Base-by-base conservation (phyloP, 2,888 invertebrate genomes). In the Branchinecta sandiegonensis region DNA sequence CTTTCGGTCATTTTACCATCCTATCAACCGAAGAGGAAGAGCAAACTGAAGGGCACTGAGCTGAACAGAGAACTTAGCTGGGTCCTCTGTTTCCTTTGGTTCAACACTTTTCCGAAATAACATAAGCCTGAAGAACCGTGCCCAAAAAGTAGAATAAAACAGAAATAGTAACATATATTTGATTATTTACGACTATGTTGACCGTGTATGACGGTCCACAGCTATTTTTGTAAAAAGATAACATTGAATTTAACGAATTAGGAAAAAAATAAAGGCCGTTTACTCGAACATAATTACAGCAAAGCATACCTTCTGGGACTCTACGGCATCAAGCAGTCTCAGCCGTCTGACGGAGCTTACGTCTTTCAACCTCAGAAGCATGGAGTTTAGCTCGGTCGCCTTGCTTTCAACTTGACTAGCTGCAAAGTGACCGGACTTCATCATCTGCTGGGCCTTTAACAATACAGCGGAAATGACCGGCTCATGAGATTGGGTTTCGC, bases 401-500 rank as follows among this genome's bases (percentile, higher is more conserved):
- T 86, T 82, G 1, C 81, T 48, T 73, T 88, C 87, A 50, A 94
- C 87, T 71, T 87, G 83, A 1, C 83, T 80, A 0, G 87, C 81
- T 1, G 93, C 91, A 78, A 91, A 92, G 80, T 96, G 95, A 0
- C 89, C 88, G 72, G 88, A 86, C 5, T 88, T 82, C 6, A 89
- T 81, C 84, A 95, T 88, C 73, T 87, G 85, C 8, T 85, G 81
- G 0, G 91, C 92, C 70, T 92, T 83, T 13, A 82, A 83, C 1
- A 86, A 80, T 1, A 95, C 80, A 0, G 86, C 84, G 8, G 85
- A 83, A 8, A 94, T 86, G 0, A 90, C 83, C 0, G 93, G 89
- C 77, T 95, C 94, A 74, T 90, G 86, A 0, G 93, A 88, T 11
- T 88, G 81, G 10, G 94, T 81, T 76, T 96, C 95, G 0, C 91